Conservation (phyloP, 2,113 vertebrate species). For the Scytalopus superciliaris region DNA sequence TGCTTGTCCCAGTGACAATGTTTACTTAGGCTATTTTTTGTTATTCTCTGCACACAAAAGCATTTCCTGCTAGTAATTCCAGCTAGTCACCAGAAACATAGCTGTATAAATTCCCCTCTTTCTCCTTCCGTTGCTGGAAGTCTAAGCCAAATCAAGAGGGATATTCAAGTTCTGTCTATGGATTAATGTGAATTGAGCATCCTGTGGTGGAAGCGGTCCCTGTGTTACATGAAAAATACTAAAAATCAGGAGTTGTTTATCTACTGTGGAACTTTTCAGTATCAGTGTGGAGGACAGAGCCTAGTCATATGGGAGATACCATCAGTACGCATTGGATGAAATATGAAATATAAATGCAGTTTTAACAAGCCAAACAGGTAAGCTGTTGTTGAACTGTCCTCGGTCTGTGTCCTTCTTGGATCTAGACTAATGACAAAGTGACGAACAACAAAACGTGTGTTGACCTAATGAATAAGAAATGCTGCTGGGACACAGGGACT, state of each 20-base stretch:
- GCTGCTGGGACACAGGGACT: neutral
- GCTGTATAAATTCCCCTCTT: neutral
- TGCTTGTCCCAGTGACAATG: neutral
- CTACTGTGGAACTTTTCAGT: neutral
- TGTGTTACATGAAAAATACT: neutral
- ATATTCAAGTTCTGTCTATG: neutral
- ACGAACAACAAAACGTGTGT: neutral
- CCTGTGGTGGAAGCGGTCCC: neutral
- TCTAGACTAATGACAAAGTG: neutral
- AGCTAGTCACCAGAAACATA: neutral
- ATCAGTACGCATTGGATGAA: neutral
- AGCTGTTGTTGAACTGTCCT: neutral
- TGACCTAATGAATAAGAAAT: neutral
- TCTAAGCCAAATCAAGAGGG: neutral
- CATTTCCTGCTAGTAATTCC: neutral
- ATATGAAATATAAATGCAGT: neutral
- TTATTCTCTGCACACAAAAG: neutral
- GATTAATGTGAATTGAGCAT: neutral
- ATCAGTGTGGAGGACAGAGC: neutral
- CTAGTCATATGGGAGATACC: neutral
- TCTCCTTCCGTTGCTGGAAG: neutral
- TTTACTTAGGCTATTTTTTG: neutral
- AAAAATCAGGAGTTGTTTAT: neutral
- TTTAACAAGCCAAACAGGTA: neutral
- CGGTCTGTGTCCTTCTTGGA: neutral